phyloP scores from a whole-genome alignment of 1,140 invertebrate genomes.

The Drosophila nannoptera region DNA sequence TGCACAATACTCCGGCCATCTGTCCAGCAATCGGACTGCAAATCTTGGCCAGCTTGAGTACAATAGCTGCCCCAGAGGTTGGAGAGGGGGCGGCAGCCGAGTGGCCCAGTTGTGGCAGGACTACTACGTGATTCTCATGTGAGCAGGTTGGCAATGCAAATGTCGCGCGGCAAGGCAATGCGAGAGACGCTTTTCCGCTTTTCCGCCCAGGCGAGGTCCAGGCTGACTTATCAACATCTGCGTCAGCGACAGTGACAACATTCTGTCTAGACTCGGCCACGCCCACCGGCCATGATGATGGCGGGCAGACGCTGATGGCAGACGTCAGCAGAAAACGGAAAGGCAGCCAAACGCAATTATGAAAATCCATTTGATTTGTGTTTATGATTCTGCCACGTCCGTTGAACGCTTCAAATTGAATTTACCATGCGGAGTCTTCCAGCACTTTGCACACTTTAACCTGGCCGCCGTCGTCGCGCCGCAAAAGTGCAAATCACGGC shows the following conservation, averaged over 20 bases:
- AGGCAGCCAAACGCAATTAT: conserved; percentile 67
- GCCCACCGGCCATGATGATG: conserved; percentile 16
- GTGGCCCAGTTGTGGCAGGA: no score
- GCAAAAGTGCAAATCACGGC: conserved; percentile 64
- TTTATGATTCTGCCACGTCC: conserved; percentile 66
- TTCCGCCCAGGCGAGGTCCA: background rate
- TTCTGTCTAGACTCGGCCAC: conserved; percentile 39
- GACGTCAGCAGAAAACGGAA: conserved; percentile 52
- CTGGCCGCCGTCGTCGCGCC: background rate
- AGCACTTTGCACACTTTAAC: background rate
- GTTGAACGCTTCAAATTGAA: conserved; percentile 55
- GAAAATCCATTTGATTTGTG: conserved; percentile 75
- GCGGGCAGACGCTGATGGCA: conserved; percentile 7
- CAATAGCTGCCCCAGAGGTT: no score
- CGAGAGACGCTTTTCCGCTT: background rate
- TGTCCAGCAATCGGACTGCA: no score
- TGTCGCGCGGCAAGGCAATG: no score
- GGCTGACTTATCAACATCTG: conserved; percentile 23
- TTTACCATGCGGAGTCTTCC: conserved; percentile 25
- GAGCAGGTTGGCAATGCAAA: no score
- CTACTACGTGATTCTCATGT: no score
- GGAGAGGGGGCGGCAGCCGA: no score
- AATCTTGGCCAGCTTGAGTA: no score
- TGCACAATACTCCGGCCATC: no score
- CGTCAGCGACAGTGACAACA: conserved; percentile 40